Conservation (phyloP, 2,113 vertebrate species). For the Halichoeres trimaculatus region DNA sequence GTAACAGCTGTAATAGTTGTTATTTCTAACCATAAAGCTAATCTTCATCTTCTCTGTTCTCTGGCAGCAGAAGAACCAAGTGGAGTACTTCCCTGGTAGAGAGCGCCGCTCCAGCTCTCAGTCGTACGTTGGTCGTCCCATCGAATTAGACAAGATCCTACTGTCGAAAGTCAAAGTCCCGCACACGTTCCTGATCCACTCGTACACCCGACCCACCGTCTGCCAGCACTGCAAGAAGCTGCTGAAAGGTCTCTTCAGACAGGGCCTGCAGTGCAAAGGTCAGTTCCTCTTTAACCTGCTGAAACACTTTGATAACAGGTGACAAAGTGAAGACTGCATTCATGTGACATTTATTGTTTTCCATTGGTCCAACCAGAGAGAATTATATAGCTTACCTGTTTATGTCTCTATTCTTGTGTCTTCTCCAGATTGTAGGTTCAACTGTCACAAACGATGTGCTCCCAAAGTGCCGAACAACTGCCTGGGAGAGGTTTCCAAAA, state of each 20-base stretch:
- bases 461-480: conserved; percentile 97
- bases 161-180: conserved; percentile 97
- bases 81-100: conserved; percentile 88
- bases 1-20: too few relatives aligned
- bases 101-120: conserved; percentile 94
- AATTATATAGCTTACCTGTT: too few relatives aligned
- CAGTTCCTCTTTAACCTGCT: background rate
- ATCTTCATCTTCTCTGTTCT: background rate
- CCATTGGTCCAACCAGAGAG: too few relatives aligned
- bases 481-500: conserved; percentile 93
- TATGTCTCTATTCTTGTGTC: background rate
- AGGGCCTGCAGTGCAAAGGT: conserved; percentile 93
- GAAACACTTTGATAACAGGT: too few relatives aligned
- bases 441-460: conserved; percentile 97
- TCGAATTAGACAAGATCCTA: conserved; percentile 95
- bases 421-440: conserved; percentile 93
- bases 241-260: conserved; percentile 90
- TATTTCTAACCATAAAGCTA: background rate
- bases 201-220: conserved; percentile 95
- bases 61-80: conserved; percentile 88
- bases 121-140: conserved; percentile 93
- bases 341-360: too few relatives aligned
- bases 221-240: conserved; percentile 99
- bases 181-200: conserved; percentile 97
- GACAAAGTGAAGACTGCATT: too few relatives aligned